A percentile compares a stretch with the other conserved stretches of the same genome.
Evolutionary conservation across 2,888 invertebrate species (phyloP).

Genomic region (Mystacides longicornis): DNA sequence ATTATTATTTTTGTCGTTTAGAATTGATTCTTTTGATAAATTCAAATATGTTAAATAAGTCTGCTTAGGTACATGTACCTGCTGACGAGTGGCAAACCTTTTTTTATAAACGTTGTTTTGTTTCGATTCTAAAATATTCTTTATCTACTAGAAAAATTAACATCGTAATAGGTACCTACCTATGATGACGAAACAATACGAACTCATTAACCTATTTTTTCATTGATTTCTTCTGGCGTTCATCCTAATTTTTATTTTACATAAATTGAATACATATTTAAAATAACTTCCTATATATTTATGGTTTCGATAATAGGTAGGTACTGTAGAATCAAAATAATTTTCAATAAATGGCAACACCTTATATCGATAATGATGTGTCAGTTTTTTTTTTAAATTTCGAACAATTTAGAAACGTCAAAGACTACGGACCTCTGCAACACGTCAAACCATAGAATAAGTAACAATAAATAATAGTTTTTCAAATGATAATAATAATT

Average conservation of each 20-base stretch:
- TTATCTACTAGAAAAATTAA: not conserved
- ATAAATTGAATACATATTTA: too few species aligned
- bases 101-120: too few species aligned
- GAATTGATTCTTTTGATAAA: conserved; percentile 1
- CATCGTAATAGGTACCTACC: not conserved
- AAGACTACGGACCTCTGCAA: too few species aligned
- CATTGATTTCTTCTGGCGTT: not conserved
- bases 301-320: too few species aligned
- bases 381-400: too few species aligned
- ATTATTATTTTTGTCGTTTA: not conserved
- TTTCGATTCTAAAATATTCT: too few species aligned
- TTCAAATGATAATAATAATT: conserved; percentile 1
- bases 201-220: not conserved
- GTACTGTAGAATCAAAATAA: too few species aligned
- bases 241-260: not conserved
- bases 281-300: too few species aligned
- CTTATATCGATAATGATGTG: too few species aligned
- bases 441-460: too few species aligned
- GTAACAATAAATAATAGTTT: conserved; percentile 2
- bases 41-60: not conserved
- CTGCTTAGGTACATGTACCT: not conserved
- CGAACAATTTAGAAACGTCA: too few species aligned
- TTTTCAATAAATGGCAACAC: too few species aligned
- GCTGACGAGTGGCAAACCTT: not conserved
- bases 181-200: not conserved